Conservation (phyloP, 2,113 vertebrate species). For the Oophaga pumilio region DNA sequence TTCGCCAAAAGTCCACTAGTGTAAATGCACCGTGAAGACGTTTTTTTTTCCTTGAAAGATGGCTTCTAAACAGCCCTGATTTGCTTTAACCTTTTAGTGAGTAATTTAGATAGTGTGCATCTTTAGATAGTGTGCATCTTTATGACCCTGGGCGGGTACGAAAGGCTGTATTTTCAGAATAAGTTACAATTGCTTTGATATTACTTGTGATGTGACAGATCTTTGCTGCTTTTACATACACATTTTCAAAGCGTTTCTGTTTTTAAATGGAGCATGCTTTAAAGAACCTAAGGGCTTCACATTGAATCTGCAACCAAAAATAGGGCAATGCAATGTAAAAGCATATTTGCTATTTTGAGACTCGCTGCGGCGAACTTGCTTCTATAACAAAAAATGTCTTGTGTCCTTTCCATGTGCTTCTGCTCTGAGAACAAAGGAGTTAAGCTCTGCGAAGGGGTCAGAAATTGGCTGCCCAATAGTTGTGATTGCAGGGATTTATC, state of each 20-base stretch:
- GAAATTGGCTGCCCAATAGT: background rate
- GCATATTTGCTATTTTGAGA: slow-evolving; percentile 18
- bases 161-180: background rate
- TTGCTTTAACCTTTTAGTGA: background rate
- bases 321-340: slow-evolving; percentile 23
- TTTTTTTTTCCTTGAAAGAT: background rate
- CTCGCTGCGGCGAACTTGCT: background rate
- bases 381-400: slow-evolving; percentile 28
- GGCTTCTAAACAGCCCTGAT: background rate
- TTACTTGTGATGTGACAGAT: background rate
- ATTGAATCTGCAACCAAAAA: slow-evolving; percentile 2
- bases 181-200: slow-evolving; percentile 17
- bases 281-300: slow-evolving; percentile 22
- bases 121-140: background rate
- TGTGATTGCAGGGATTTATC: background rate
- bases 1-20: too few species aligned
- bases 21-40: too few species aligned
- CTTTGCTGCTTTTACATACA: slow-evolving; percentile 15
- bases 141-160: background rate
- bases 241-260: slow-evolving; percentile 28
- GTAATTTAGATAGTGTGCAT: background rate
- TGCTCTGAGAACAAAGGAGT: background rate
- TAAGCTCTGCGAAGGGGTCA: background rate
- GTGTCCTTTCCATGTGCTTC: slow-evolving; percentile 19
- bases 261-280: background rate